A percentile compares a stretch with the other conserved stretches of the same genome.
Conservation (phyloP, 2,113 vertebrate species). For the Pycnonotus jocosus region DNA sequence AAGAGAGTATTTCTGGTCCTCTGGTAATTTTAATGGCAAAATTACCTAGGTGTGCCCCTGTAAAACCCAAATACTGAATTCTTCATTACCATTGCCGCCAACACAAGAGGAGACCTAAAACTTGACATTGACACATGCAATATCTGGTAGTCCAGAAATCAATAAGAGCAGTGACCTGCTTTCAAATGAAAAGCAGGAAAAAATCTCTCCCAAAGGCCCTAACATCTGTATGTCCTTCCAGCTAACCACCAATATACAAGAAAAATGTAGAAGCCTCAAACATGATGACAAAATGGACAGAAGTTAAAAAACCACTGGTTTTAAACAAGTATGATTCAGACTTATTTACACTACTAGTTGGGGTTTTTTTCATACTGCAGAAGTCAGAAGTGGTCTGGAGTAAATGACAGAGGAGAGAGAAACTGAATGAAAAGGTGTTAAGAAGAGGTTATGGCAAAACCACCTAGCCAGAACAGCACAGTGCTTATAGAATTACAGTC, state of each 20-base stretch:
- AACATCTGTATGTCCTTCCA: background rate
- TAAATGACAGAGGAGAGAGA: background rate
- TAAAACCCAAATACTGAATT: background rate
- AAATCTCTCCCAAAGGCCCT: slow-evolving; percentile 43
- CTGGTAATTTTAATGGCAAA: background rate
- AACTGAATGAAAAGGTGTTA: background rate
- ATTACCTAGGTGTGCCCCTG: background rate
- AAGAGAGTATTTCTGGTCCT: background rate
- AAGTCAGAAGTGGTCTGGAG: background rate
- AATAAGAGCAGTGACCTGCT: slow-evolving; percentile 66
- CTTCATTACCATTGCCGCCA: background rate
- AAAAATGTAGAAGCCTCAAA: background rate
- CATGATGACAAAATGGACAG: background rate
- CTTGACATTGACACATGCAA: background rate
- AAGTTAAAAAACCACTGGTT: background rate
- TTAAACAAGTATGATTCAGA: background rate
- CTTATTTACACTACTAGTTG: background rate
- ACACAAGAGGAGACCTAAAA: slow-evolving; percentile 2
- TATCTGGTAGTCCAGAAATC: slow-evolving; percentile 53
- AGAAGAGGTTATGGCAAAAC: background rate
- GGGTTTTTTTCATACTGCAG: background rate
- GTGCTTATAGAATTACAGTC: background rate
- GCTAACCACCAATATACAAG: background rate
- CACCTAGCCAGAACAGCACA: background rate
- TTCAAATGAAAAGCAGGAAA: slow-evolving; percentile 51